Evolutionary conservation across 2,888 invertebrate species (phyloP).

Genomic region (Brenthis hecate): DNA sequence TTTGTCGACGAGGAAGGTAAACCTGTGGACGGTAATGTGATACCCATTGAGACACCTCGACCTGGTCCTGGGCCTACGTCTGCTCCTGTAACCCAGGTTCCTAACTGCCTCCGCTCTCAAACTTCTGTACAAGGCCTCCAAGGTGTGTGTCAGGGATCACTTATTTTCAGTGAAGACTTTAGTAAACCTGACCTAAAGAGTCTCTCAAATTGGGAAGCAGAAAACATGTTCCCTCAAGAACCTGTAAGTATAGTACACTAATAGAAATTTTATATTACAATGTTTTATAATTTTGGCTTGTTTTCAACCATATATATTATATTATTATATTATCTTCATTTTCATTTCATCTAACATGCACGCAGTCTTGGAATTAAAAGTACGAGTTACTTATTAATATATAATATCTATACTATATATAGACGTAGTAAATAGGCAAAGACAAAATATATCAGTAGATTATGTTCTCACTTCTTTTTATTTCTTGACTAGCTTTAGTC

Average conservation of each 20-base stretch:
- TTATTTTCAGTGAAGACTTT: slow-evolving; percentile 85
- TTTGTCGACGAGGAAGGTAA: slow-evolving; percentile 64
- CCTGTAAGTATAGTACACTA: slow-evolving; percentile 69
- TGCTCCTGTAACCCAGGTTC: slow-evolving; percentile 34
- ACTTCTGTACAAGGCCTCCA: slow-evolving; percentile 55
- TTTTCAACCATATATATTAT: no score
- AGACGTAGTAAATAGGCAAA: no score
- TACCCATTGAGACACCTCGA: slow-evolving; percentile 37
- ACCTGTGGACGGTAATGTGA: slow-evolving; percentile 42
- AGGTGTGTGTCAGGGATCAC: slow-evolving; percentile 73
- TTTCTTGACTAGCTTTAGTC: no score
- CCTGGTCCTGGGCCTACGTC: slow-evolving; percentile 25
- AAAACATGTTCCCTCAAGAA: slow-evolving; percentile 80
- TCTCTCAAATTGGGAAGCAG: slow-evolving; percentile 72
- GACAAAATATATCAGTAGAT: no score
- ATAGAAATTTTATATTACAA: not conserved
- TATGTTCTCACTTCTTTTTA: no score
- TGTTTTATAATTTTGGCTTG: no score
- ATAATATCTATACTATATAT: no score
- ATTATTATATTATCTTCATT: no score
- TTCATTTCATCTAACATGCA: no score
- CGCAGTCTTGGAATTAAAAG: no score
- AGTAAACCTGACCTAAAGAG: slow-evolving; percentile 53
- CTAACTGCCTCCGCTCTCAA: slow-evolving; percentile 50
- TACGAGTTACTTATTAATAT: no score